Percentiles rank a stretch among this genome's conserved stretches.
Conservation (phyloP, 2,113 vertebrate species). For the Bothrops jararaca region DNA sequence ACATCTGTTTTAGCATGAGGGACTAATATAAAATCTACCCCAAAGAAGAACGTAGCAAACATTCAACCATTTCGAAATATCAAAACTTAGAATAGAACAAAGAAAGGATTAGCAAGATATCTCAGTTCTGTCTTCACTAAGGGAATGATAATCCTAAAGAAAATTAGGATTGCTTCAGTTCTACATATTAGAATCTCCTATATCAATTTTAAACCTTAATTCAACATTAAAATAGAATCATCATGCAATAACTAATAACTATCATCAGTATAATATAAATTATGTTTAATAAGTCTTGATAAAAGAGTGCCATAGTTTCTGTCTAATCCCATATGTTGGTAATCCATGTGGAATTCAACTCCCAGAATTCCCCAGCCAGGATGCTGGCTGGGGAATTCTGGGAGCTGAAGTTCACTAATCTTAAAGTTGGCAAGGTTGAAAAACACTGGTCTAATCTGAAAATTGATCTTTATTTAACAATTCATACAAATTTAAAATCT, state of each 20-base stretch:
- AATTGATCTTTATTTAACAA: not conserved
- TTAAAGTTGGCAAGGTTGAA: not conserved
- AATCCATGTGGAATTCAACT: not conserved
- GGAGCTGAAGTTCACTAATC: not conserved
- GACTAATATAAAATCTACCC: not conserved
- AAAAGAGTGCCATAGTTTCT: not conserved
- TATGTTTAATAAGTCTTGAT: not conserved
- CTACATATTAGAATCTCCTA: not conserved
- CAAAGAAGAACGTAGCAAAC: not conserved
- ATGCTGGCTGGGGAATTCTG: not conserved
- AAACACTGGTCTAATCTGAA: not conserved
- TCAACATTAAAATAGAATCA: not conserved
- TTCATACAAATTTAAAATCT: not conserved
- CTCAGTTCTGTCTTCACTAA: not conserved
- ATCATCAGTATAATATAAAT: not conserved
- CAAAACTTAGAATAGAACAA: not conserved
- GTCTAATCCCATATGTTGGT: not conserved
- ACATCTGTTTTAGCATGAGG: not conserved
- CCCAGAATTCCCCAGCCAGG: not conserved
- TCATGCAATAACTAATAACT: not conserved
- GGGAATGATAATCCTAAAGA: not conserved
- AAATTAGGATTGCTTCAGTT: constrained; percentile 26
- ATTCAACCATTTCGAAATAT: not conserved
- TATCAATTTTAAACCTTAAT: not conserved
- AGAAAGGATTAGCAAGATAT: not conserved